Conservation (phyloP, 2,888 invertebrate genomes). For the Tenthredo scrophulariae region DNA sequence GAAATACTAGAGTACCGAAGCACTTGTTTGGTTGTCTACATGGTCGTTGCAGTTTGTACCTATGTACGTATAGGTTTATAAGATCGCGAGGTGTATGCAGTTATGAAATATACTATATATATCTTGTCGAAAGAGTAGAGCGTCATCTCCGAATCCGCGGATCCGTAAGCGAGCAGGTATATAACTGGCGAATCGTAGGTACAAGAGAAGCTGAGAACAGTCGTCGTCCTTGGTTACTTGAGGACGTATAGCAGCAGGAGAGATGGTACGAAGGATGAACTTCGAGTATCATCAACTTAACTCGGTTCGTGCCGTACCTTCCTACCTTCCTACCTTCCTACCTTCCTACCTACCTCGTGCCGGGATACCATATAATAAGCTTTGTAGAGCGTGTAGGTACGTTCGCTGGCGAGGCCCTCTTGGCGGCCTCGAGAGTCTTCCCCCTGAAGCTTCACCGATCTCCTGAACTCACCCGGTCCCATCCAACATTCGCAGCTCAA, state of each 20-base stretch:
- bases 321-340: background rate
- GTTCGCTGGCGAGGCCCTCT: slow-evolving; percentile 64
- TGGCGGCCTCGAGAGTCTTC: slow-evolving; percentile 60
- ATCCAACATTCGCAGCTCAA: slow-evolving; percentile 61
- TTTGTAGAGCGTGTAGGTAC: slow-evolving; percentile 63
- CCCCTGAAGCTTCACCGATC: slow-evolving; percentile 45
- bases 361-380: slow-evolving; percentile 73
- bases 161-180: slow-evolving; percentile 16
- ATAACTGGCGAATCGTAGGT: slow-evolving; percentile 4
- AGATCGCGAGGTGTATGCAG: background rate
- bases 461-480: slow-evolving; percentile 33
- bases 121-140: background rate
- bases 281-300: slow-evolving; percentile 73
- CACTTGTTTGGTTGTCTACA: background rate
- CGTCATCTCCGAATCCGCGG: background rate
- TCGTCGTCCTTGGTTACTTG: slow-evolving; percentile 40
- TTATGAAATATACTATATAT: background rate
- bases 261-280: slow-evolving; percentile 65
- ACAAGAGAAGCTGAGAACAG: slow-evolving; percentile 24
- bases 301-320: slow-evolving; percentile 63
- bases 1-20: background rate
- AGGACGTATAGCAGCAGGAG: slow-evolving; percentile 27
- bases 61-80: background rate
- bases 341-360: slow-evolving; percentile 45
- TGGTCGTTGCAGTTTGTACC: background rate